Evolutionary conservation across 2,797 vertebrate species (phyloP).

Genomic region (Tenualosa thibaudeaui): DNA sequence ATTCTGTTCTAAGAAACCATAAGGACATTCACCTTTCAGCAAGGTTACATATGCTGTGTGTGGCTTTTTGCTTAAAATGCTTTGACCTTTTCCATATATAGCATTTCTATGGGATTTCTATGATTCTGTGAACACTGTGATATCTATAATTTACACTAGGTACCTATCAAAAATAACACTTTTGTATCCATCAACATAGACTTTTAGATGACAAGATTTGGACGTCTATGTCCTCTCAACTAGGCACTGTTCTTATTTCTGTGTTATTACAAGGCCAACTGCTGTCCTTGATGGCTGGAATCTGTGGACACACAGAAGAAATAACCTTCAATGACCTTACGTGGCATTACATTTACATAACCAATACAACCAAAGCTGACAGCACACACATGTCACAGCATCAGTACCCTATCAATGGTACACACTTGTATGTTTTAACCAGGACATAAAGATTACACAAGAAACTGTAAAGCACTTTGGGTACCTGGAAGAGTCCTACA

Average conservation of each 20-base stretch:
- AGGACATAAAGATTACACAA: not conserved
- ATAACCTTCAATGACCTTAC: not conserved
- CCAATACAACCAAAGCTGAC: not conserved
- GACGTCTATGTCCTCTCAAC: conserved; percentile 28
- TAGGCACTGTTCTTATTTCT: conserved; percentile 40
- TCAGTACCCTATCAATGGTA: too few species aligned
- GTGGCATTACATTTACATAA: not conserved
- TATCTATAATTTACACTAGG: not conserved
- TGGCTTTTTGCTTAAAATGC: not conserved
- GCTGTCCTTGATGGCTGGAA: conserved; percentile 46
- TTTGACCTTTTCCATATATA: not conserved
- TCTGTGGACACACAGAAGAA: conserved; percentile 51
- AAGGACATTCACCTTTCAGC: conserved; percentile 39
- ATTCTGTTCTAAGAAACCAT: conserved; percentile 60
- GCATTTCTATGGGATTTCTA: not conserved
- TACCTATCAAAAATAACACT: not conserved
- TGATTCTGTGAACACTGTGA: not conserved
- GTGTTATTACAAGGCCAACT: conserved; percentile 36
- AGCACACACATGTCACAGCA: not conserved
- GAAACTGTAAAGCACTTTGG: not conserved
- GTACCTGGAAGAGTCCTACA: too few species aligned
- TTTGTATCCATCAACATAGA: not conserved
- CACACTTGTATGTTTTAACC: too few species aligned
- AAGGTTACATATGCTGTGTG: not conserved
- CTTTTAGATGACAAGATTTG: not conserved